A percentile compares a stretch with the other conserved stretches of the same genome.
Conservation (phyloP, 2,113 vertebrate species). For the Rhinolophus sinicus region DNA sequence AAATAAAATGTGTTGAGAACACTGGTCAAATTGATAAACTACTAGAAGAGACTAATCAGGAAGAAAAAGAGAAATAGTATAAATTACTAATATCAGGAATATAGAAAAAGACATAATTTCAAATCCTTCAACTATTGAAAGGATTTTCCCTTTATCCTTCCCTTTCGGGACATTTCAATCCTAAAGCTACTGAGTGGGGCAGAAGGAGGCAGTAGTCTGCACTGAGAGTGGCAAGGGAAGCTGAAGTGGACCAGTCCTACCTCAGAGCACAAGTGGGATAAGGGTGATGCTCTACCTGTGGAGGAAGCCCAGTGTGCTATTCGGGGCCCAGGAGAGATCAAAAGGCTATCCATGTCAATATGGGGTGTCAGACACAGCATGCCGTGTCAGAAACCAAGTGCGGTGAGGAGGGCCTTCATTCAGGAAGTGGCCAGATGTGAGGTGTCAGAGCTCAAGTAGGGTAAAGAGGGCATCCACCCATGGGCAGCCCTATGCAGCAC, state of each 20-base stretch:
- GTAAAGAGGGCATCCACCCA: no score
- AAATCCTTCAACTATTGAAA: neutral
- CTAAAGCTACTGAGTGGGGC: neutral
- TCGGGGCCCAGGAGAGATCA: neutral
- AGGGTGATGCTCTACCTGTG: neutral
- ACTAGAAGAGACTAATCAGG: neutral
- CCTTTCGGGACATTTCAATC: neutral
- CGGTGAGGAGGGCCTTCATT: neutral
- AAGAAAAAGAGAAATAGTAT: neutral
- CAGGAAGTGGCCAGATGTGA: neutral
- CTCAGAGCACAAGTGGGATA: neutral
- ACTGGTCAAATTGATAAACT: neutral
- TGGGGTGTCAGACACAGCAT: neutral
- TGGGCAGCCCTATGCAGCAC: fast-evolving
- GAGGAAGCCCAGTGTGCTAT: neutral
- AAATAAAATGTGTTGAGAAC: neutral
- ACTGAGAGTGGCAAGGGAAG: neutral
- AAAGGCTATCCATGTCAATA: neutral
- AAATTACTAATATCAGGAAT: slow-evolving; percentile 8
- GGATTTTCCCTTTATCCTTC: neutral
- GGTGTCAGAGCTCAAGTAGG: neutral
- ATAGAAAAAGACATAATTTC: neutral
- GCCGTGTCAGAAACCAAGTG: neutral
- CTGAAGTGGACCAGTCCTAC: no score
- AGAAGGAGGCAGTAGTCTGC: neutral